A percentile compares a stretch with the other conserved stretches of the same genome.
Conservation (phyloP, 1,140 invertebrate genomes). For the Lithobius niger region DNA sequence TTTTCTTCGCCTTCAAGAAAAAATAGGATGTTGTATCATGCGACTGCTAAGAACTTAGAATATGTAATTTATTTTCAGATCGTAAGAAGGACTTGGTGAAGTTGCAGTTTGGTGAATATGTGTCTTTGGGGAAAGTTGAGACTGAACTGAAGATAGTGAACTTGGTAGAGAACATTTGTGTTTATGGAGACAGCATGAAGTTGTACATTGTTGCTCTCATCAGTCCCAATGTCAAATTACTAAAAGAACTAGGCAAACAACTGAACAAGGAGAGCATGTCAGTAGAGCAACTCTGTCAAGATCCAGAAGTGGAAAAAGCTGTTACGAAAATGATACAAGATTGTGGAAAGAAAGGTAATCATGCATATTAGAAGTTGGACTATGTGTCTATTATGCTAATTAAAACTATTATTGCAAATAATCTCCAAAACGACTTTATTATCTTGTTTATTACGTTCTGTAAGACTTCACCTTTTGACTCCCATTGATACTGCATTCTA, state of each 20-base stretch:
- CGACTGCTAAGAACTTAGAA: too few relatives aligned
- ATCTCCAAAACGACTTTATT: too few relatives aligned
- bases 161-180: constrained; percentile 88
- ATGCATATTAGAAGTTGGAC: too few relatives aligned
- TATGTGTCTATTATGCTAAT: too few relatives aligned
- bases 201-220: constrained; percentile 78
- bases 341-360: constrained; percentile 67
- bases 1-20: too few relatives aligned
- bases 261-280: constrained; percentile 42
- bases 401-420: too few relatives aligned
- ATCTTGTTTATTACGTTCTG: too few relatives aligned
- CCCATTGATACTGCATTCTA: too few relatives aligned
- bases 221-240: constrained; percentile 55
- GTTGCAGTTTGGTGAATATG: constrained; percentile 92
- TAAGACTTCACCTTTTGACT: too few relatives aligned
- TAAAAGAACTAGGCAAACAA: constrained; percentile 51
- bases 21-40: too few relatives aligned
- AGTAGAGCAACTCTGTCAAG: constrained; percentile 60
- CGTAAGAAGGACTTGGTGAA: constrained; percentile 98
- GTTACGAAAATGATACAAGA: constrained; percentile 62
- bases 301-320: constrained; percentile 52
- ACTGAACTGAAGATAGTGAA: constrained; percentile 84
- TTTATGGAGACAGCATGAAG: constrained; percentile 76
- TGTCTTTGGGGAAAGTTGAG: constrained; percentile 82
- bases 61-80: too few relatives aligned